Evolutionary conservation across 2,797 vertebrate species (phyloP).

Genomic region (Sternotherus odoratus): DNA sequence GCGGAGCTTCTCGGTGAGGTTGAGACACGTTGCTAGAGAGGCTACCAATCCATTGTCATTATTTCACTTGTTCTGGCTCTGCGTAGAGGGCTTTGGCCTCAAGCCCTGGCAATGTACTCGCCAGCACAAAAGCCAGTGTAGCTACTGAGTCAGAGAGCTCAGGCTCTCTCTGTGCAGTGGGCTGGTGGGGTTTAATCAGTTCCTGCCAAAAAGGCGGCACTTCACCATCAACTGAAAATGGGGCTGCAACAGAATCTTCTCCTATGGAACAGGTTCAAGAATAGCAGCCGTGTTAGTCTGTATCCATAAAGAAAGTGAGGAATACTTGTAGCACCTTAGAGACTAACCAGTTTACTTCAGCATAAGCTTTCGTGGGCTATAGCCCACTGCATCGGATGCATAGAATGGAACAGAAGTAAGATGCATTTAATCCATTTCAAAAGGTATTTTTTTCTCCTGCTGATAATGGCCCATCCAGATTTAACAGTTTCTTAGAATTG

Average conservation of each 20-base stretch:
- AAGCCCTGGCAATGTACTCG: neutral
- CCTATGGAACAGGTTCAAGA: neutral
- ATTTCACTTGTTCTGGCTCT: neutral
- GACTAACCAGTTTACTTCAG: too few relatives aligned
- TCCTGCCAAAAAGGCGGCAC: neutral
- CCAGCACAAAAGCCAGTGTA: fast-evolving
- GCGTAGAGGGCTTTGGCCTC: neutral
- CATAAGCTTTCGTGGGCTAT: too few relatives aligned
- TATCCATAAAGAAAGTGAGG: too few relatives aligned
- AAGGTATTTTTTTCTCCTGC: too few relatives aligned
- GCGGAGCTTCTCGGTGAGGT: neutral
- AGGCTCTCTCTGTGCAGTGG: neutral
- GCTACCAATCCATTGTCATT: fast-evolving
- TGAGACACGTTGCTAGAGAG: fast-evolving
- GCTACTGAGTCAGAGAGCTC: neutral
- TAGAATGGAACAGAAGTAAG: too few relatives aligned
- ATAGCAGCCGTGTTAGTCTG: too few relatives aligned
- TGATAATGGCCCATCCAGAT: too few relatives aligned
- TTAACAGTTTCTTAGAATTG: too few relatives aligned
- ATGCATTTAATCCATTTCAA: too few relatives aligned
- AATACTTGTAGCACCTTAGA: too few relatives aligned
- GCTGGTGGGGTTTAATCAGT: neutral
- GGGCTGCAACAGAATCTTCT: neutral
- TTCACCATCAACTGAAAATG: neutral
- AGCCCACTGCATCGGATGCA: too few relatives aligned